These are phyloP conservation scores for Acanthococcus lagerstroemiae DNA, from an alignment of 2,888 invertebrate species.

Conservation along the genomic window DNA sequence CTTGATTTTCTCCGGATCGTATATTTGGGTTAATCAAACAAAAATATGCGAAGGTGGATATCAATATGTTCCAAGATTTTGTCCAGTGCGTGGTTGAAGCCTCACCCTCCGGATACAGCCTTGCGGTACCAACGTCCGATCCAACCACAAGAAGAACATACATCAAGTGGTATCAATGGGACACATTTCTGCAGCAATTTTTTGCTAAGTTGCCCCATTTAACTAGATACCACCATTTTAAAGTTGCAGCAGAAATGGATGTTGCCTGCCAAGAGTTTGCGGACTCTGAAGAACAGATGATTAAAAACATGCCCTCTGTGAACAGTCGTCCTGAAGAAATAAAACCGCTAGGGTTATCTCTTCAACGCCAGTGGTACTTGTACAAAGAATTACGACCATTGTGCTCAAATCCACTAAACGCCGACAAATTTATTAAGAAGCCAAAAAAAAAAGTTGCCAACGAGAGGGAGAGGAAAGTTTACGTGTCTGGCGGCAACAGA, in stretches of 20 bases:
- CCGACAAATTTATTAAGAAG: not conserved
- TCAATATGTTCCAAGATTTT: not conserved
- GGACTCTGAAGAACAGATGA: not conserved
- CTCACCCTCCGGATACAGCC: not conserved
- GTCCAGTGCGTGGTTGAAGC: not conserved
- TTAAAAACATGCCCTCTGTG: not conserved
- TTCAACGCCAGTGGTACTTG: not conserved
- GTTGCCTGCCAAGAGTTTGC: not conserved
- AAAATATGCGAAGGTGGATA: not conserved
- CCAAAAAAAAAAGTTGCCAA: not conserved
- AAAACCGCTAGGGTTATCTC: not conserved
- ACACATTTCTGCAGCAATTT: not conserved
- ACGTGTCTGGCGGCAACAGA: not conserved
- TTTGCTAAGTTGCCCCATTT: not conserved
- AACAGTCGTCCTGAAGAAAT: not conserved
- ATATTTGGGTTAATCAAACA: not conserved
- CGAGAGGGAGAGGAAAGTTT: not conserved
- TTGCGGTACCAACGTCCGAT: not conserved
- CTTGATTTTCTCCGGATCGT: not conserved
- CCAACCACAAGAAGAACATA: not conserved
- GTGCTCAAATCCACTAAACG: not conserved
- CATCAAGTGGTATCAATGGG: not conserved
- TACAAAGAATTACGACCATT: not conserved
- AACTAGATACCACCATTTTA: not conserved
- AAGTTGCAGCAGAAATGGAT: no score